Percentiles rank a stretch among this genome's conserved stretches.
These are phyloP conservation scores for Jaculus jaculus DNA, from an alignment of 2,113 vertebrate genomes.

Conservation along the genomic window DNA sequence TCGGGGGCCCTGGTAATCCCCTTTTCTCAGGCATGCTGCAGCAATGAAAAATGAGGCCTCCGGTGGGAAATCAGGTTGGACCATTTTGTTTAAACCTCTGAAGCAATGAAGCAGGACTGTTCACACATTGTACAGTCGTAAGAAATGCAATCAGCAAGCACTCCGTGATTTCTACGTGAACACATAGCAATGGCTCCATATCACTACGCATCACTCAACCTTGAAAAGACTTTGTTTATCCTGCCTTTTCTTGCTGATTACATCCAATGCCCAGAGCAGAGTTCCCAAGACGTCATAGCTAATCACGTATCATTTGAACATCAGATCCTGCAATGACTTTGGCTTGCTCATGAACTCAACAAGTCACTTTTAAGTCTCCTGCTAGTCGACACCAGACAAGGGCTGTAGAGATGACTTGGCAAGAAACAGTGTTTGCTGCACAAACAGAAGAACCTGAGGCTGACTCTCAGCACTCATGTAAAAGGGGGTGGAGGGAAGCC, in stretches of 20 bases:
- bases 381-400: too few species aligned
- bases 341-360: neutral
- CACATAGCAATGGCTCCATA: neutral
- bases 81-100: conserved; percentile 5
- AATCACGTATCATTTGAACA: neutral
- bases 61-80: neutral
- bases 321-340: neutral
- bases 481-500: too few species aligned
- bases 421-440: too few species aligned
- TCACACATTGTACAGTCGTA: neutral
- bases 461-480: too few species aligned
- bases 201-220: neutral
- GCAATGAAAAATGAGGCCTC: conserved; percentile 9
- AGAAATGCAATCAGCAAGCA: neutral
- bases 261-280: neutral
- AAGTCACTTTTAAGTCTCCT: too few species aligned
- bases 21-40: neutral
- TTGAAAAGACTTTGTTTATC: neutral
- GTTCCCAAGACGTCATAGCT: neutral
- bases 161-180: neutral
- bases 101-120: conserved; percentile 6
- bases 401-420: too few species aligned
- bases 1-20: neutral
- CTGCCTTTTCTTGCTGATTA: neutral
- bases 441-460: too few species aligned